phyloP scores from a whole-genome alignment of 2,797 vertebrate genomes.

The Gadopsis bispinosus region DNA sequence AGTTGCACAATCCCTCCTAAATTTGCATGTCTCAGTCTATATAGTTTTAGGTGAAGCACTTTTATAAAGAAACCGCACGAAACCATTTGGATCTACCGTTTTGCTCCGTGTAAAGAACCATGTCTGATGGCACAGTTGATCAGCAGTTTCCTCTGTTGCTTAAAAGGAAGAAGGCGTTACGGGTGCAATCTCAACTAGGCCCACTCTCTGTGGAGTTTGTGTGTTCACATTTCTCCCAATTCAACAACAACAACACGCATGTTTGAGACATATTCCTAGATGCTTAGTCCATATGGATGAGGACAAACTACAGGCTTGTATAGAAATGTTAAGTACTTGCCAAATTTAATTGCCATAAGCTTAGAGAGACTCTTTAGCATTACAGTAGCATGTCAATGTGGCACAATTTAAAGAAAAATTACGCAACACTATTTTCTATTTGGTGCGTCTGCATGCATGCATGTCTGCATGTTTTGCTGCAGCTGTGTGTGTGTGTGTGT shows the following conservation, averaged over 20 bases:
- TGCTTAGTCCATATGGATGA: background rate
- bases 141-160: background rate
- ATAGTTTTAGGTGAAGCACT: background rate
- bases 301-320: conserved; percentile 8
- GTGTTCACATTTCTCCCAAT: background rate
- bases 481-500: conserved; percentile 17
- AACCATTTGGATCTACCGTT: background rate
- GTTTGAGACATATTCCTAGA: background rate
- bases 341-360: background rate
- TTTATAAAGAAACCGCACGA: background rate
- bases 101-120: background rate
- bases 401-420: conserved; percentile 15
- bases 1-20: background rate
- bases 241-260: background rate
- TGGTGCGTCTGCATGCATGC: conserved; percentile 24
- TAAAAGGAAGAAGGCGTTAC: background rate
- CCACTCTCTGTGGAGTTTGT: background rate
- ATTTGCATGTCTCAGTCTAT: background rate
- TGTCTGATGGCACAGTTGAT: background rate
- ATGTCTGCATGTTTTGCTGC: conserved; percentile 55
- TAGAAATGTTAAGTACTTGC: background rate
- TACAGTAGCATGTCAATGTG: conserved; percentile 16
- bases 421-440: conserved; percentile 34
- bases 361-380: background rate
- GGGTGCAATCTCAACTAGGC: background rate